Percentiles rank a stretch among this genome's conserved stretches.
Conservation (phyloP, 1,140 invertebrate genomes). For the Hydropsyche tenuis region DNA sequence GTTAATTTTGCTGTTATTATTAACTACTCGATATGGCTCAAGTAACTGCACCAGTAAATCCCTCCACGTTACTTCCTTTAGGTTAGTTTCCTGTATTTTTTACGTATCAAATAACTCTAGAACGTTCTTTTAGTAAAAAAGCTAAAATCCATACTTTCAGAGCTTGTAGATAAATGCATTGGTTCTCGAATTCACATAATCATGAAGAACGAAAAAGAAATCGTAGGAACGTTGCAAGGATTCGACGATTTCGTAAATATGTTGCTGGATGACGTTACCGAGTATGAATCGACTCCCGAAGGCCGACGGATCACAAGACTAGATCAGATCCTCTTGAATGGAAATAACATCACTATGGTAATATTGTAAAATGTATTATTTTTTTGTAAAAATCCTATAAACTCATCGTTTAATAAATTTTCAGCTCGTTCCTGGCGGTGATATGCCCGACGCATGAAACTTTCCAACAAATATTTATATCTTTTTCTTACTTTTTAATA, state of each 20-base stretch:
- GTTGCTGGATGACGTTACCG: constrained; percentile 91
- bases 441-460: constrained; percentile 65
- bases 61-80: constrained; percentile 75
- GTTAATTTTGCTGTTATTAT: no score
- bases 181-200: constrained; percentile 99
- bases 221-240: constrained; percentile 95
- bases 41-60: constrained; percentile 64
- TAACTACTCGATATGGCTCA: no score
- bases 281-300: constrained; percentile 96
- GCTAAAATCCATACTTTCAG: constrained; percentile 66
- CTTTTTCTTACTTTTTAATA: not conserved
- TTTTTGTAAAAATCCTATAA: no score
- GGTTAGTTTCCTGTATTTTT: constrained; percentile 64
- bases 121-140: no score
- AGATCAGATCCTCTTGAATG: constrained; percentile 98
- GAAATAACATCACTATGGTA: constrained; percentile 99
- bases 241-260: constrained; percentile 99
- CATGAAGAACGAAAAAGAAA: constrained; percentile 99
- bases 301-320: constrained; percentile 95
- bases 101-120: no score
- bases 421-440: constrained; percentile 73
- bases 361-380: constrained; percentile 34
- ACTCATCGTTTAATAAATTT: constrained; percentile 51
- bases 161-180: constrained; percentile 99
- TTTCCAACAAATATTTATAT: not conserved